Evolutionary conservation across 2,888 invertebrate species (phyloP).

Genomic region (Ariolimax columbianus): DNA sequence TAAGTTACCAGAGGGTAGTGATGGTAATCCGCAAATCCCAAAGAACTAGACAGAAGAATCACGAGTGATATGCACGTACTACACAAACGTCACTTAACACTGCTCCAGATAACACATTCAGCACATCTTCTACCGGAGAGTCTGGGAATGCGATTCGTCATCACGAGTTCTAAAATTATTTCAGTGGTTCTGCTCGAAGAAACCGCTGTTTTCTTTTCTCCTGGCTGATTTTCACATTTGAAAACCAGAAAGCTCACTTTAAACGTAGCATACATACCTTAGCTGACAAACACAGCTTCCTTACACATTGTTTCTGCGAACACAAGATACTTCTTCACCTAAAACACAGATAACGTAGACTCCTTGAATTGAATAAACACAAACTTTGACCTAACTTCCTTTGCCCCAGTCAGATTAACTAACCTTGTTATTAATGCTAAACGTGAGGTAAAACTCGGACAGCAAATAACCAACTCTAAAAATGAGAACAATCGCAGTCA

Average conservation of each 20-base stretch:
- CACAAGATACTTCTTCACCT: no score
- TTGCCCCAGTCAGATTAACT: neutral
- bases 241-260: no score
- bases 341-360: no score
- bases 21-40: neutral
- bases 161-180: neutral
- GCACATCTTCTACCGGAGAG: neutral
- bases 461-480: neutral
- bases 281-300: no score
- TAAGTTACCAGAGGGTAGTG: neutral
- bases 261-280: no score
- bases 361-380: neutral
- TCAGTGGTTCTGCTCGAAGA: no score
- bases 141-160: neutral
- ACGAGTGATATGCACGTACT: neutral
- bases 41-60: neutral
- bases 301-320: no score
- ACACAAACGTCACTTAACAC: neutral
- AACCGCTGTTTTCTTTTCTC: neutral
- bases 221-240: neutral
- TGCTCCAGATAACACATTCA: neutral
- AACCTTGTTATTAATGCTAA: neutral
- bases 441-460: no score
- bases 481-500: neutral
- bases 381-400: neutral